phyloP scores from a whole-genome alignment of 2,797 vertebrate species.

The Anguilla pacifica region DNA sequence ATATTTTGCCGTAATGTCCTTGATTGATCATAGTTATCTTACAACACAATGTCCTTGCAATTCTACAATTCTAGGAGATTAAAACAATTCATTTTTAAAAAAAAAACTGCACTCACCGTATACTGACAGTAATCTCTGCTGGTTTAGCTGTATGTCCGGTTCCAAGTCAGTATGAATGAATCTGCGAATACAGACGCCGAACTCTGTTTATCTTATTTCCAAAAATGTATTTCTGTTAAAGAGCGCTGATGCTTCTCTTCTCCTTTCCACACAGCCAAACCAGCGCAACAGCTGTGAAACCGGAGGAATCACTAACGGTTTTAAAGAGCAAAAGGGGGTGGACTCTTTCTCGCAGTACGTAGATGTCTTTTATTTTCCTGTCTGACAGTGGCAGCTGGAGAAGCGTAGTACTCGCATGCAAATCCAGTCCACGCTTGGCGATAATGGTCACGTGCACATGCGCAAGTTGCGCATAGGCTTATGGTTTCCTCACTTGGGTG shows the following conservation, averaged over 20 bases:
- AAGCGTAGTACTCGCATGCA: slow-evolving; percentile 11
- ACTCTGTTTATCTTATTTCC: slow-evolving; percentile 10
- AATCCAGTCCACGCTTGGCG: neutral
- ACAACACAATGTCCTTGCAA: neutral
- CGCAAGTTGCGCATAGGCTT: neutral
- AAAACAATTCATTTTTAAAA: neutral
- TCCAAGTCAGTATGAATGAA: slow-evolving; percentile 15
- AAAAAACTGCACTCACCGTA: neutral
- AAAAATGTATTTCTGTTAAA: slow-evolving; percentile 51
- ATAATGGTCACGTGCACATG: neutral
- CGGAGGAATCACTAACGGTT: slow-evolving; percentile 36
- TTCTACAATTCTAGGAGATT: neutral
- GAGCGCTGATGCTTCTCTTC: slow-evolving; percentile 46
- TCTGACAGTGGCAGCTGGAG: slow-evolving; percentile 58
- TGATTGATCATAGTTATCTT: neutral
- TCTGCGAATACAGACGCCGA: slow-evolving; percentile 25
- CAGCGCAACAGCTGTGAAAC: slow-evolving; percentile 63
- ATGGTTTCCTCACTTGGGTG: neutral
- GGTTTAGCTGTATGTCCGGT: neutral
- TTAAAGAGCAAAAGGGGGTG: slow-evolving; percentile 27
- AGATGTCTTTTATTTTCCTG: slow-evolving; percentile 56
- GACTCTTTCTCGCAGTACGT: slow-evolving; percentile 28
- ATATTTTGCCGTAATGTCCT: neutral
- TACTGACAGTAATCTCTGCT: neutral
- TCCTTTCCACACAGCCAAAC: slow-evolving; percentile 32